Evolutionary conservation across 2,888 invertebrate genomes (phyloP).

Genomic region (Nemurella pictetii): DNA sequence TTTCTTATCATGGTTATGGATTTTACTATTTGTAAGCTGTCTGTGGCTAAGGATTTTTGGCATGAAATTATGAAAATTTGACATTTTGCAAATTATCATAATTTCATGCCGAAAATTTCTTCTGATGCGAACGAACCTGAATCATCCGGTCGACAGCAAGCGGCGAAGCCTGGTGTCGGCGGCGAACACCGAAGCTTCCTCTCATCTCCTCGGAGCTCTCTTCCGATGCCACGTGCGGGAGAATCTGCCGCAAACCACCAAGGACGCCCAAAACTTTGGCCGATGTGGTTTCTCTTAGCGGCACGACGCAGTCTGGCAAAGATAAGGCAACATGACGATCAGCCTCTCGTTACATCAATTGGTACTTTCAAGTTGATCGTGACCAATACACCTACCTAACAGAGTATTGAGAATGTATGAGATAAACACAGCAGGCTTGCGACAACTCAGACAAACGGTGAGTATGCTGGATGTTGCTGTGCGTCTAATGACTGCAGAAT

Average conservation of each 20-base stretch:
- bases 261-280: constrained; percentile 66
- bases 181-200: constrained; percentile 50
- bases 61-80: too few relatives aligned
- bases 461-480: constrained; percentile 81
- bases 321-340: not conserved
- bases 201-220: constrained; percentile 44
- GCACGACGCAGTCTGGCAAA: constrained; percentile 59
- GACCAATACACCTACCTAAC: constrained; percentile 59
- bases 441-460: constrained; percentile 75
- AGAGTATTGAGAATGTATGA: constrained; percentile 67
- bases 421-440: constrained; percentile 69
- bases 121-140: constrained; percentile 49
- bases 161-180: constrained; percentile 47
- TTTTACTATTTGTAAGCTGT: too few relatives aligned
- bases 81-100: too few relatives aligned
- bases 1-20: too few relatives aligned
- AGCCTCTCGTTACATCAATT: not conserved
- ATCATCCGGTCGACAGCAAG: constrained; percentile 50
- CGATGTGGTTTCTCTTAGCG: constrained; percentile 56
- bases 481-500: constrained; percentile 76
- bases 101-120: too few relatives aligned
- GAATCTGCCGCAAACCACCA: constrained; percentile 64
- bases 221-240: constrained; percentile 56
- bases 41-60: too few relatives aligned
- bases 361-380: too few relatives aligned